A percentile compares a stretch with the other conserved stretches of the same genome.
phyloP scores from a whole-genome alignment of 2,113 vertebrate species.

The Saguinus imperator region DNA sequence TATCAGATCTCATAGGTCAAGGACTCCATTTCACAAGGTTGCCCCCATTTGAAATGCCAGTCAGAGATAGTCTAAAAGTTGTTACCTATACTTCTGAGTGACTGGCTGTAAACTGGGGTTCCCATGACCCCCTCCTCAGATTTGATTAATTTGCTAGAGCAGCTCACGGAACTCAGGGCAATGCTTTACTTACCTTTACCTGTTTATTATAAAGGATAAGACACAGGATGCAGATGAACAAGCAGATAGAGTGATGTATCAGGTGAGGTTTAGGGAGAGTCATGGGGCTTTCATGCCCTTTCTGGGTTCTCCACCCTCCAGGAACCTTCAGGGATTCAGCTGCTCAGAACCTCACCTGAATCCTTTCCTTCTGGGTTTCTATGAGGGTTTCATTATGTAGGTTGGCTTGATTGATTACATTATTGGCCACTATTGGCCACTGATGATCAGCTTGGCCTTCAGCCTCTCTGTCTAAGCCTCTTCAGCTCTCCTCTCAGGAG shows the following conservation, averaged over 20 bases:
- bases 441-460: background rate
- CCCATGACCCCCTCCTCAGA: background rate
- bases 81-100: background rate
- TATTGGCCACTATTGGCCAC: no score
- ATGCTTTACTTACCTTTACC: background rate
- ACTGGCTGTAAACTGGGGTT: background rate
- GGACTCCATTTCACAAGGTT: background rate
- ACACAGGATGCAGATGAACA: background rate
- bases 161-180: background rate
- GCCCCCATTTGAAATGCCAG: no score
- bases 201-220: background rate
- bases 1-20: no score
- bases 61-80: no score
- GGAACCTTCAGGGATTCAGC: fast-evolving
- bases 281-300: fast-evolving
- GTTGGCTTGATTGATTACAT: background rate
- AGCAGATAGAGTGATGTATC: fast-evolving
- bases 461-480: background rate
- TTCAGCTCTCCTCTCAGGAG: background rate
- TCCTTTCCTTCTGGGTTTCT: background rate
- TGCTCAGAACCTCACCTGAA: background rate
- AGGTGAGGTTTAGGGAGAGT: background rate
- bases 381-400: no score
- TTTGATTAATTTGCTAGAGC: background rate
- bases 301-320: background rate